Conservation (phyloP, 2,888 invertebrate species). For the Pseudanteris insignis region DNA sequence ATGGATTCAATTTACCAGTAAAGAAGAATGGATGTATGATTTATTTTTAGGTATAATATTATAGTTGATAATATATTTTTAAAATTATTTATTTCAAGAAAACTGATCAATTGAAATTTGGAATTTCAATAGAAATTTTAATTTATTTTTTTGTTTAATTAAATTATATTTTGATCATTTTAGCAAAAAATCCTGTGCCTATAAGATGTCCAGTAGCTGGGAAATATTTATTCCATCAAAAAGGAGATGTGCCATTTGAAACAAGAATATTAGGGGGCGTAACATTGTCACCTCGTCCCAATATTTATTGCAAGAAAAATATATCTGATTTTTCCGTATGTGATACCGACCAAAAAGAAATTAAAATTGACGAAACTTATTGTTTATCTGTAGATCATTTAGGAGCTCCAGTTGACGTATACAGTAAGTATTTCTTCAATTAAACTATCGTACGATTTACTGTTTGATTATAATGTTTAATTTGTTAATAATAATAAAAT, state of each 20-base stretch:
- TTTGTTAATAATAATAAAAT: not conserved
- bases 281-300: constrained; percentile 91
- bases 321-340: constrained; percentile 97
- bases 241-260: constrained; percentile 88
- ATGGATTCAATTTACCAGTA: constrained; percentile 90
- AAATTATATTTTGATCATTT: no score
- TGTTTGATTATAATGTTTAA: constrained; percentile 1
- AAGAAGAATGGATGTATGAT: constrained; percentile 87
- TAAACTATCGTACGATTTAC: not conserved
- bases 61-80: no score
- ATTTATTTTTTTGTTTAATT: no score
- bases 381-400: constrained; percentile 96
- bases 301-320: constrained; percentile 90
- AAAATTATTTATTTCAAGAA: no score
- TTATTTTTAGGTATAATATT: constrained; percentile 74
- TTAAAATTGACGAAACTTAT: constrained; percentile 94
- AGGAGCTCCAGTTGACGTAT: constrained; percentile 94
- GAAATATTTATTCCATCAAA: constrained; percentile 93
- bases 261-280: constrained; percentile 96
- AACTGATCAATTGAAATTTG: no score
- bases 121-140: no score
- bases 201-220: constrained; percentile 96
- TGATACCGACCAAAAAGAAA: constrained; percentile 92
- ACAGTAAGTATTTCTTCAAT: constrained; percentile 70
- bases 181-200: constrained; percentile 87